Conservation (phyloP, 2,113 vertebrate genomes). For the Anolis carolinensis region DNA sequence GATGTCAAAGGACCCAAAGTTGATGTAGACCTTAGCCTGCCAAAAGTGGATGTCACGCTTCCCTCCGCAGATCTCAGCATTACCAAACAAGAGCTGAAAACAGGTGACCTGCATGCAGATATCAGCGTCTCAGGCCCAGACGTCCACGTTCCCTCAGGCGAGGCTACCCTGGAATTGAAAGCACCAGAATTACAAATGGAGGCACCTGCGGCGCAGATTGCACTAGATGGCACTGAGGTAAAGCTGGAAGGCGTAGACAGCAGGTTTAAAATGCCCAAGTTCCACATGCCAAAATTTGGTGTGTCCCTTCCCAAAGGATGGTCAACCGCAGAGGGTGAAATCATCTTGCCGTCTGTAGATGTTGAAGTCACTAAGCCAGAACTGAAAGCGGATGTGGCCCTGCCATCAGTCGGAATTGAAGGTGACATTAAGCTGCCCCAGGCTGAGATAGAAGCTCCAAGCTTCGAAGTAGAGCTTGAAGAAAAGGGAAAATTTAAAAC, state of each 20-base stretch:
- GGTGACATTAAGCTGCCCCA: rapidly evolving
- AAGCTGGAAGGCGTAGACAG: neutral
- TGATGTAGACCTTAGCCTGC: neutral
- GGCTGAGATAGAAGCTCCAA: rapidly evolving
- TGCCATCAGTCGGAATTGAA: rapidly evolving
- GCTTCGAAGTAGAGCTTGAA: neutral
- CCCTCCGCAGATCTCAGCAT: neutral
- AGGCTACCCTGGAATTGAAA: neutral
- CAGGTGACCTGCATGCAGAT: neutral
- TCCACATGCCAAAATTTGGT: constrained; percentile 11
- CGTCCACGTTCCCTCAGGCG: neutral
- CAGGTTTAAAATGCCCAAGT: neutral
- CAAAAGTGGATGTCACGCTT: neutral
- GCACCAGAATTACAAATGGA: neutral
- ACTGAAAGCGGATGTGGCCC: rapidly evolving
- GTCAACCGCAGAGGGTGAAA: rapidly evolving
- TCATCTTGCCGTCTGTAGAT: neutral
- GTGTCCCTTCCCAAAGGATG: neutral
- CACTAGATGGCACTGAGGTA: neutral
- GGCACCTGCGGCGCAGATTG: constrained; percentile 29
- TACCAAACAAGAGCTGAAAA: neutral
- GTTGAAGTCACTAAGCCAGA: neutral
- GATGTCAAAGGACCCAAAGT: constrained; percentile 5
- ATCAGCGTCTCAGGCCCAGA: neutral
- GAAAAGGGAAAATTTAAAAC: neutral